Evolutionary conservation across 2,888 invertebrate genomes (phyloP).

Genomic region (Amiota mariae): DNA sequence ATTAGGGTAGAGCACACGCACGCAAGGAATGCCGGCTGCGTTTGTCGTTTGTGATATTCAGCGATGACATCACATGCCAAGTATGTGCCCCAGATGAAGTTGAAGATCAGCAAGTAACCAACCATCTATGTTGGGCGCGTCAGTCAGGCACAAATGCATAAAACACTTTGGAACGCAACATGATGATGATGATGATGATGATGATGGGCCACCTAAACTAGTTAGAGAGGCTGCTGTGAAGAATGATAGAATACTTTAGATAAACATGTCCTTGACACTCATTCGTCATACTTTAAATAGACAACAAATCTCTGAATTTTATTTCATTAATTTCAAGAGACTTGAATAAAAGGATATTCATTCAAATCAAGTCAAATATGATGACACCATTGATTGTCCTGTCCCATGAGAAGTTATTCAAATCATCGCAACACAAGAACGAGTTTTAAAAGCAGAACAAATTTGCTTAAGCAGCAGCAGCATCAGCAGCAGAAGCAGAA

Average conservation of each 20-base stretch:
- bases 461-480: conserved; percentile 36
- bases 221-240: too few species aligned
- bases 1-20: conserved; percentile 55
- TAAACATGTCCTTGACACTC: conserved; percentile 7
- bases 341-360: conserved; percentile 26
- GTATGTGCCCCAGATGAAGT: conserved; percentile 59
- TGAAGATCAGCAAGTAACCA: background rate
- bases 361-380: conserved; percentile 16
- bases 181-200: too few species aligned
- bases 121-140: conserved; percentile 29
- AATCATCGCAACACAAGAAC: conserved; percentile 38
- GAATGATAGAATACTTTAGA: too few species aligned
- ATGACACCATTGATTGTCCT: conserved; percentile 16
- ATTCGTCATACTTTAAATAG: conserved; percentile 28
- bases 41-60: conserved; percentile 39
- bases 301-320: conserved; percentile 42
- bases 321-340: background rate
- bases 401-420: conserved; percentile 43
- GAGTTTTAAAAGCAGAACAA: conserved; percentile 57
- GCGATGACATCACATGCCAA: conserved; percentile 61
- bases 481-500: background rate
- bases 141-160: conserved; percentile 23
- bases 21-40: conserved; percentile 17
- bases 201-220: too few species aligned
- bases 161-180: conserved; percentile 15